These are phyloP conservation scores for Spongilla lacustris DNA, from an alignment of 37 sponge, comb jelly and placozoan genomes.

Conservation along the genomic window DNA sequence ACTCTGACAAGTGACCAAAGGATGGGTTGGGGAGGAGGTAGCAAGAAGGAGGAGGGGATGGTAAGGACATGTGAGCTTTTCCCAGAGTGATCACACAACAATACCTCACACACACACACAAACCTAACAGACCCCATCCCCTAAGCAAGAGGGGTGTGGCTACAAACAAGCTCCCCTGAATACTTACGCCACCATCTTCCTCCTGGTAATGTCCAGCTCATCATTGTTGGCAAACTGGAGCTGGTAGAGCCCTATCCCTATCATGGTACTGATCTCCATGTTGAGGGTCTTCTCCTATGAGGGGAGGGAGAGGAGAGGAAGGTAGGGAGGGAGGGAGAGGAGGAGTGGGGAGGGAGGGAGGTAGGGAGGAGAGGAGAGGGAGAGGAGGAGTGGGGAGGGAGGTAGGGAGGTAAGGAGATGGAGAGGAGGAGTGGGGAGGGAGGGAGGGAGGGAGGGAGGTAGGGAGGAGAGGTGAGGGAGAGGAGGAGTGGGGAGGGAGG, in stretches of 20 bases:
- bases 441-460: no score
- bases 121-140: neutral
- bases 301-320: neutral
- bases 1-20: no score
- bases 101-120: neutral
- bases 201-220: conserved; percentile 85
- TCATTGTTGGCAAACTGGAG: conserved; percentile 84
- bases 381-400: no score
- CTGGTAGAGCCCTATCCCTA: conserved; percentile 85
- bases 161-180: no score
- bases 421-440: no score
- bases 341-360: neutral
- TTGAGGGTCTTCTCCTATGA: conserved; percentile 80
- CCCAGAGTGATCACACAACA: no score
- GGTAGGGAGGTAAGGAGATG: no score
- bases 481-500: neutral
- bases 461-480: neutral
- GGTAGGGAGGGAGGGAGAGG: neutral
- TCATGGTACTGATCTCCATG: conserved; percentile 76
- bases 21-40: no score
- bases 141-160: no score
- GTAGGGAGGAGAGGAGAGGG: neutral
- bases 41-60: no score
- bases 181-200: conserved; percentile 85
- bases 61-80: no score